A percentile compares a stretch with the other conserved stretches of the same genome.
These are phyloP conservation scores for Ameiurus melas DNA, from an alignment of 2,113 vertebrate species.

Conservation along the genomic window DNA sequence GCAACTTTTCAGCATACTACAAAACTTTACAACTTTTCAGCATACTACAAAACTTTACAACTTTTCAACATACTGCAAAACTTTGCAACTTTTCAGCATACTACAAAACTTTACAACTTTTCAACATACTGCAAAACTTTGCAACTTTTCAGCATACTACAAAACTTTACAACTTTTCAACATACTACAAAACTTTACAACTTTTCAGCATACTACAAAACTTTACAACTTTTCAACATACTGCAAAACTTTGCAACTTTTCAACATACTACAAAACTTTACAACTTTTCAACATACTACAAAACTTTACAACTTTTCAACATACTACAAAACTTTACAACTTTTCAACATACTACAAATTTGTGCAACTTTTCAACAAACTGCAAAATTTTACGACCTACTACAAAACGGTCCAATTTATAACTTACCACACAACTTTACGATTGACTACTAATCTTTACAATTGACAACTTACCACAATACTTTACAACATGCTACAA, in stretches of 20 bases:
- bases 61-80: not conserved
- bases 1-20: not conserved
- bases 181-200: no score
- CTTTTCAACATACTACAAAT: no score
- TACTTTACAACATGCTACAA: not conserved
- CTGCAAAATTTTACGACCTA: not conserved
- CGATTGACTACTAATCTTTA: no score
- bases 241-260: not conserved
- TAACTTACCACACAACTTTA: no score
- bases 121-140: no score
- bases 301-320: not conserved
- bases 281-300: not conserved
- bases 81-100: no score
- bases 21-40: not conserved
- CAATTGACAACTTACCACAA: not conserved
- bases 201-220: not conserved
- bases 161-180: no score
- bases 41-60: not conserved
- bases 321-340: no score
- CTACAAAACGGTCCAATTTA: not conserved
- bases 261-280: not conserved
- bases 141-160: no score
- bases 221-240: not conserved
- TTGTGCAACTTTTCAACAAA: no score
- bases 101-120: not conserved